Evolutionary conservation across 2,113 vertebrate genomes (phyloP), one percentile per base, ranked within the genome.

Genomic region (Pavo muticus): DNA sequence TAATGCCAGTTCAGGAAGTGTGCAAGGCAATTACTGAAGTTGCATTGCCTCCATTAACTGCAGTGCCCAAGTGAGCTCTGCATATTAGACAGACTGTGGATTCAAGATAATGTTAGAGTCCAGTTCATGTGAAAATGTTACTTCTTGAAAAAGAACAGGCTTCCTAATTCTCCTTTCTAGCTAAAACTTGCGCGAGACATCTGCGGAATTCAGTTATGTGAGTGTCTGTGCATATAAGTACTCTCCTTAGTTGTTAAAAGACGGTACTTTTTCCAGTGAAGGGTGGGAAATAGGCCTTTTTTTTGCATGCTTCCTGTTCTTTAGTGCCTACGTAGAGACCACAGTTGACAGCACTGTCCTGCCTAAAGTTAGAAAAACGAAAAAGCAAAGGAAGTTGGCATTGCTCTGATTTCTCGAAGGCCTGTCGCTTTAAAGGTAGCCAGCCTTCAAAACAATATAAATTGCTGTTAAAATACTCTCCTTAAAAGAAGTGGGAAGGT

Each of bases 211-310:
- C 23, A 39, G 54, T 69, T 91, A n/a, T 40, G 63, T 60, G 40
- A 17, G 7, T 83, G 45, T 14, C 45, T 82, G n/a, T 90, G n/a
- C 30, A 9, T 59, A 23, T 72, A 70, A 79, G 37, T 79, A 68
- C 6, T 87, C 64, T 52, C 14, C n/a, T 87, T 48, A 30, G 29
- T 67, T 87, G 35, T 72, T 89, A 15, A 56, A 93, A 91, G 67
- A 15, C 37, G 63, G 9, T 63, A 17, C 11, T 32, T 5, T 11
- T 10, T 70, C 42, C 54, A 83, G 0, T 72, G 69, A 39, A 57
- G 59, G 47, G 8, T 15, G 10, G 11, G 10, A 54, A 57, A 48
- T 63, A 64, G 4, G 8, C 39, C 24, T 19, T 63, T 71, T 71
- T 90, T 67, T 63, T 60, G 39, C 20, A 17, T 40, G 29, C 20